Evolutionary conservation across 64 coral and sea anemone genomes (phyloP).

Genomic region (Orbicella faveolata): DNA sequence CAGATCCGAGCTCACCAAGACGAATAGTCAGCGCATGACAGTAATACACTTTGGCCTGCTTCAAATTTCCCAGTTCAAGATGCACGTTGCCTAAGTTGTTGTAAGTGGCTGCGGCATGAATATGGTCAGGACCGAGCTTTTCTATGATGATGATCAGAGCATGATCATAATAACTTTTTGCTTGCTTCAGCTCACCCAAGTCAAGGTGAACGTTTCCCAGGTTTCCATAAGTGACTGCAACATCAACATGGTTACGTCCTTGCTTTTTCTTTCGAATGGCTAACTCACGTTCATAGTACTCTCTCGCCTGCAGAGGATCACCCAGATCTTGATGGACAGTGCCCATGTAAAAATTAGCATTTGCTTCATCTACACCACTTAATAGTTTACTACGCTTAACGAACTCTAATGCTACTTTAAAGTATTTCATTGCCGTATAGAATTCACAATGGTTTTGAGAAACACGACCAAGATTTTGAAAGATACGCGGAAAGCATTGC

Average conservation of each 20-base stretch:
- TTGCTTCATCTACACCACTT: background rate
- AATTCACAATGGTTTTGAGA: background rate
- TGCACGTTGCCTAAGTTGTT: conserved; percentile 22
- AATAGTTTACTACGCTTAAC: background rate
- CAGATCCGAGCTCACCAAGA: conserved; percentile 5
- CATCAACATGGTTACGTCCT: background rate
- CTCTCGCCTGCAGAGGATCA: background rate
- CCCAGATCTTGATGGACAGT: background rate
- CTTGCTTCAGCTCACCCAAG: background rate
- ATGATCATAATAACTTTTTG: background rate
- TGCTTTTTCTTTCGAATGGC: background rate
- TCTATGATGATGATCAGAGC: background rate
- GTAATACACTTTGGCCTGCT: conserved; percentile 9
- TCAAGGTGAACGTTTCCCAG: background rate
- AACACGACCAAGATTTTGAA: background rate
- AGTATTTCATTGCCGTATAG: background rate
- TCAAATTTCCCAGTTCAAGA: background rate
- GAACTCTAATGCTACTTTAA: background rate
- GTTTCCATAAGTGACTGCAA: background rate
- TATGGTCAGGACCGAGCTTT: background rate
- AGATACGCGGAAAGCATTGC: background rate
- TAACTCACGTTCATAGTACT: background rate
- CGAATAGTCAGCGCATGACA: conserved; percentile 5
- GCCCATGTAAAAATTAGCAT: background rate
- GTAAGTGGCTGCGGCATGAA: conserved; percentile 2